These are phyloP conservation scores for Anabacerthia variegaticeps DNA, from an alignment of 2,797 vertebrate species.

Conservation along the genomic window DNA sequence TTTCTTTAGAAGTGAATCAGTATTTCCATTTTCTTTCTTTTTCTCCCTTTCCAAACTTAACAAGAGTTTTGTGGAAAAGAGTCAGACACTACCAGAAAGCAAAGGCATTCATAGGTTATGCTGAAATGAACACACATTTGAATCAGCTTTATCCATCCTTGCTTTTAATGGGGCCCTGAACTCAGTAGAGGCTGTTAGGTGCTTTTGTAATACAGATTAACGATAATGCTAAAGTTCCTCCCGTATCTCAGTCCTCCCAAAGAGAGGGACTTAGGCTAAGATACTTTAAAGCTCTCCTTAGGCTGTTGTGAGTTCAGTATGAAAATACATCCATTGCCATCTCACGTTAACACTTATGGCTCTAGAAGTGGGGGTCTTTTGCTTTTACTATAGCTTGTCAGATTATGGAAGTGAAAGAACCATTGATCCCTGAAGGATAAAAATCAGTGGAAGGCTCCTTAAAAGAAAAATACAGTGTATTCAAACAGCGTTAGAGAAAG, in stretches of 20 bases:
- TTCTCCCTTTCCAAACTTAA: not conserved
- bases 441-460: slow-evolving; percentile 68
- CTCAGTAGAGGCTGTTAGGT: slow-evolving; percentile 41
- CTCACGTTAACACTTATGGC: slow-evolving; percentile 14
- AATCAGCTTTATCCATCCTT: slow-evolving; percentile 26
- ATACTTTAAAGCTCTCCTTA: slow-evolving; percentile 56
- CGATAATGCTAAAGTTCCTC: slow-evolving; percentile 51
- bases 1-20: not conserved
- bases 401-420: slow-evolving; percentile 65
- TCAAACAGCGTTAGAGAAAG: slow-evolving; percentile 56
- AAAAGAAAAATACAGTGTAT: slow-evolving; percentile 61
- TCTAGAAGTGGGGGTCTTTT: slow-evolving; percentile 23
- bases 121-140: not conserved
- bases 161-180: slow-evolving; percentile 16
- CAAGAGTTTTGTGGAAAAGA: not conserved
- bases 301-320: slow-evolving; percentile 47
- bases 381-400: slow-evolving; percentile 63
- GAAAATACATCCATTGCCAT: slow-evolving; percentile 32
- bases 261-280: slow-evolving; percentile 64
- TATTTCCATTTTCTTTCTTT: not conserved
- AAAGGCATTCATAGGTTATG: not conserved
- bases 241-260: slow-evolving; percentile 58
- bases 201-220: slow-evolving; percentile 67
- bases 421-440: slow-evolving; percentile 69
- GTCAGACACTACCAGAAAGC: not conserved